These are phyloP conservation scores for Donacobius atricapilla DNA, from an alignment of 2,113 vertebrate genomes.

Conservation along the genomic window DNA sequence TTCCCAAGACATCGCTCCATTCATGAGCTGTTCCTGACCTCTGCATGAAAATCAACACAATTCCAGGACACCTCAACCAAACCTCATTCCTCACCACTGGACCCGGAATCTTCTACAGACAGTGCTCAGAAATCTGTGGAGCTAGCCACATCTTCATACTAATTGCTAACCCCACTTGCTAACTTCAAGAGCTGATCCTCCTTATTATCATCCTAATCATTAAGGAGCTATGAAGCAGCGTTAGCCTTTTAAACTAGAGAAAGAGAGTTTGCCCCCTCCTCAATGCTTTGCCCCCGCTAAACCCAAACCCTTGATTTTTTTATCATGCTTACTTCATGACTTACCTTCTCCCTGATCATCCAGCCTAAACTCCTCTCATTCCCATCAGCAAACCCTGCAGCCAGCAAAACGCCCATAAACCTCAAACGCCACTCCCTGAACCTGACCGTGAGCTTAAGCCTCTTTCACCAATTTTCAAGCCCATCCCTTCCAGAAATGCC, in stretches of 20 bases:
- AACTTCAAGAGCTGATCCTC: not conserved
- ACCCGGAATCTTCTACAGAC: not conserved
- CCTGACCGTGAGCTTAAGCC: not conserved
- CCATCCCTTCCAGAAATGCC: not conserved
- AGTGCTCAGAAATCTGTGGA: not conserved
- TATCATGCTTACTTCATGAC: not conserved
- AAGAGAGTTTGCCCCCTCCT: not conserved
- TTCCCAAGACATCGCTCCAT: not conserved
- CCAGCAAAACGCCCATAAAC: not conserved
- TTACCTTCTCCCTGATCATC: not conserved
- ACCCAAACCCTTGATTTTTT: not conserved
- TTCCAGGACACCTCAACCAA: not conserved
- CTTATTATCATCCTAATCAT: not conserved
- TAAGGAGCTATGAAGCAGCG: not conserved
- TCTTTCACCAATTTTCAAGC: not conserved
- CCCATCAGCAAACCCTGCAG: not conserved
- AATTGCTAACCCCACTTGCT: rapidly evolving
- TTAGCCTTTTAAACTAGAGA: not conserved
- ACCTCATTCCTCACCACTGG: not conserved
- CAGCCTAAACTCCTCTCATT: not conserved
- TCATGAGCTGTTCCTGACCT: not conserved
- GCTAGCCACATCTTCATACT: not conserved
- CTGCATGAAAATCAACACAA: not conserved
- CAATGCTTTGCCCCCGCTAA: not conserved
- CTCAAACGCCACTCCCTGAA: not conserved